Conservation (phyloP, 2,797 vertebrate species). For the Petrocephalus sullivani region DNA sequence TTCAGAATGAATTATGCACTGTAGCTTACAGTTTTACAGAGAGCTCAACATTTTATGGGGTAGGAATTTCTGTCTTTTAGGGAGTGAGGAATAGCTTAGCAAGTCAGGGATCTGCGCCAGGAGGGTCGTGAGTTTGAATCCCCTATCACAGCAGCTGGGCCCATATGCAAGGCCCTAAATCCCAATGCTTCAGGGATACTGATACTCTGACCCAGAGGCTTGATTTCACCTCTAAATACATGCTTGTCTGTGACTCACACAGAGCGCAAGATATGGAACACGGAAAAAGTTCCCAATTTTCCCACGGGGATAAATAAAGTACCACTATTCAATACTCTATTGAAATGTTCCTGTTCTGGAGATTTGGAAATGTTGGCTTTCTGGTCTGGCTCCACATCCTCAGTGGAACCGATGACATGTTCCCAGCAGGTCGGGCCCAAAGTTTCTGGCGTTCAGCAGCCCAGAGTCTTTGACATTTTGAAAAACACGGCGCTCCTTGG, state of each 20-base stretch:
- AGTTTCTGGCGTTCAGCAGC: background rate
- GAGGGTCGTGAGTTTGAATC: background rate
- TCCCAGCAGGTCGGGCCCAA: slow-evolving; percentile 1
- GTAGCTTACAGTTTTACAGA: background rate
- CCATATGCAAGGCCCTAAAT: background rate
- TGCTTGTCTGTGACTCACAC: background rate
- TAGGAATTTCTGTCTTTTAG: background rate
- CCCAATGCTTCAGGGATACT: background rate
- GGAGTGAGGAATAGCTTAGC: background rate
- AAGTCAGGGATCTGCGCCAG: background rate
- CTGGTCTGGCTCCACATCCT: background rate
- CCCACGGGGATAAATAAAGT: background rate
- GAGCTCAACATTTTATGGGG: background rate
- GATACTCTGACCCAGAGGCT: background rate
- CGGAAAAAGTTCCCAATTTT: background rate
- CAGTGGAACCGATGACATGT: background rate
- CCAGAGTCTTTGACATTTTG: background rate
- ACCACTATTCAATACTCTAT: background rate
- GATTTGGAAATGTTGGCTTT: background rate
- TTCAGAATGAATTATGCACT: background rate
- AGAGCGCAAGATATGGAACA: background rate
- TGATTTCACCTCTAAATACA: background rate
- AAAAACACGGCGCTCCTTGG: background rate
- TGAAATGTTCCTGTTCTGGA: background rate
- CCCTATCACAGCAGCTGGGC: background rate